A percentile compares a stretch with the other conserved stretches of the same genome.
These are phyloP conservation scores for Scelioninae gen. 1 DNA, from an alignment of 2,888 invertebrate genomes.

Conservation along the genomic window DNA sequence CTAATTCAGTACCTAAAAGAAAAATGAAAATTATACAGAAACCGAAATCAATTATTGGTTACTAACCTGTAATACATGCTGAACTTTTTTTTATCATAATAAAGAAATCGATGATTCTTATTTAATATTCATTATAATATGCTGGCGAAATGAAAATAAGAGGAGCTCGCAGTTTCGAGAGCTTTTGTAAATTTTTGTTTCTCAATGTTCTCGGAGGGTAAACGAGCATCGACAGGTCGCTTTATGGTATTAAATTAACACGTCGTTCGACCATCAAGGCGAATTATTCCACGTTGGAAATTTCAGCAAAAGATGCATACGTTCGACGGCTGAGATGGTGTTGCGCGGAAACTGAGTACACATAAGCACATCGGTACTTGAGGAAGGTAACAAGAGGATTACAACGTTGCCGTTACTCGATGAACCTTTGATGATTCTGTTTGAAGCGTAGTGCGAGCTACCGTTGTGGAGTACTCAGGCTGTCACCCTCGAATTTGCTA, in stretches of 20 bases:
- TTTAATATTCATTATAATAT: constrained; percentile 14
- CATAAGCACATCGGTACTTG: constrained; percentile 65
- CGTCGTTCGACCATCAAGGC: constrained; percentile 50
- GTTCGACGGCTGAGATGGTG: constrained; percentile 58
- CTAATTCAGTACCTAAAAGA: too few species aligned
- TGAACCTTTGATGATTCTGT: constrained; percentile 83
- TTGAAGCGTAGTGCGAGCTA: constrained; percentile 78
- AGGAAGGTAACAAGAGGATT: constrained; percentile 77
- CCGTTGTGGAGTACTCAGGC: constrained; percentile 72
- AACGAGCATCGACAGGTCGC: constrained; percentile 62
- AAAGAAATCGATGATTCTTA: constrained; percentile 20
- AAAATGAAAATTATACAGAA: too few species aligned
- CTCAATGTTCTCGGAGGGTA: constrained; percentile 12
- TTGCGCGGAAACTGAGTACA: constrained; percentile 39
- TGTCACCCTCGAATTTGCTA: constrained; percentile 79
- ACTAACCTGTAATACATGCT: too few species aligned
- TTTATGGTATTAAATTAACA: constrained; percentile 63
- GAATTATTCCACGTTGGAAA: constrained; percentile 63
- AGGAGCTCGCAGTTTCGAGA: constrained; percentile 1
- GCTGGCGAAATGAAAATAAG: constrained; percentile 17
- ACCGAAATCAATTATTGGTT: too few species aligned
- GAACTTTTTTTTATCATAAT: too few species aligned
- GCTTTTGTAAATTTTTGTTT: constrained; percentile 51
- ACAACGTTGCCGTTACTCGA: constrained; percentile 78
- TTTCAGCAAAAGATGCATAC: constrained; percentile 58